Base-by-base conservation (phyloP, 1,140 invertebrate genomes). In the Helicoverpa zea region DNA sequence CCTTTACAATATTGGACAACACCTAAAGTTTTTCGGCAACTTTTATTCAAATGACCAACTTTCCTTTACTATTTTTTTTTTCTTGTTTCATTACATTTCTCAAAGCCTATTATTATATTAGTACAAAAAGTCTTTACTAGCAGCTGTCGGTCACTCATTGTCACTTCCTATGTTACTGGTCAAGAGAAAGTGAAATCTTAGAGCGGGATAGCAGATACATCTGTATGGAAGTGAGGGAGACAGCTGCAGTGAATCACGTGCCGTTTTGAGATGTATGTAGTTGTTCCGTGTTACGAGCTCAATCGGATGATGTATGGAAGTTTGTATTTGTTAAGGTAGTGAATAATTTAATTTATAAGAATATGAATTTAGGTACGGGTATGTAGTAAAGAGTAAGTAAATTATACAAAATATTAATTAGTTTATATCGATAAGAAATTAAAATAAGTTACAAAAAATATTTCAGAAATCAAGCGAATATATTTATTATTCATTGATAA, bases 111-210 rank as follows among this genome's bases (percentile, higher is more conserved):
- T 76, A 76, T 13, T 9, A 13, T 14, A 77, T 43, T 43, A 43
- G 35, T 43, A 77, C 61, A 77, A 64, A 64, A 52, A 52, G 56
- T 23, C 47, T 29, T 63, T 12, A 63, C 58, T 18, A 23, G 51
- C 59, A 29, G 51, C 30, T 61, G 49, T 66, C 29, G 75, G 61
- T 54, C 59, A 54, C 12, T 30, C 61, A 77, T 77, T 77, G 75
- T 77, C 61, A 77, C 75, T 77, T 77, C 75, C 75, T 66, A 77
- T 77, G 49, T 66, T 49, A 14, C 54, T 77, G 59, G 51, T 77
- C 61, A 66, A 16, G 59, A 77, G 75, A 77, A 77, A 77, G 75
- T 77, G 75, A 77, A 77, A 77, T 77, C 47, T 77, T 10, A 64
- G 75, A 77, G 49, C 14, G 61, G 13, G 75, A 77, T 30, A 14